These are phyloP conservation scores for Eupithecia inturbata DNA, from an alignment of 2,888 invertebrate species.

Conservation along the genomic window DNA sequence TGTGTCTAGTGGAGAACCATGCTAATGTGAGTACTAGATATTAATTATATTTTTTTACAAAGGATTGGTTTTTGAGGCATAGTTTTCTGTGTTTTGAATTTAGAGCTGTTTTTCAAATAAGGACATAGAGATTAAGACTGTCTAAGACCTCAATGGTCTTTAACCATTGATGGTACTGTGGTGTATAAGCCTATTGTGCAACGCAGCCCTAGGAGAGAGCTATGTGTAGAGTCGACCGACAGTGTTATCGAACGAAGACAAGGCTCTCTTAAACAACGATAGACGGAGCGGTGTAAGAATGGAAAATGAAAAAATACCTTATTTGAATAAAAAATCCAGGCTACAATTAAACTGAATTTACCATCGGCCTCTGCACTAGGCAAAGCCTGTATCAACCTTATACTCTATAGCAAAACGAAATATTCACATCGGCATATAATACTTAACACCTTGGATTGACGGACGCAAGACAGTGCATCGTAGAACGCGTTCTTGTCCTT, in stretches of 20 bases:
- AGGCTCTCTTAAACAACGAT: too few species aligned
- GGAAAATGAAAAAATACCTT: too few species aligned
- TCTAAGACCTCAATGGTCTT: neutral
- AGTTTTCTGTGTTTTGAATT: neutral
- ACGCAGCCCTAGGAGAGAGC: neutral
- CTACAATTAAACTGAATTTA: too few species aligned
- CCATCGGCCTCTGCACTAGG: neutral
- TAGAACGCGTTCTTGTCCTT: neutral
- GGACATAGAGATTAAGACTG: too few species aligned
- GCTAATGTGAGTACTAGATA: slow-evolving; percentile 88
- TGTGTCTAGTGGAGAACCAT: slow-evolving; percentile 96
- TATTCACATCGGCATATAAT: neutral
- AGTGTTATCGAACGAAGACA: too few species aligned
- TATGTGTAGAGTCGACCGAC: neutral
- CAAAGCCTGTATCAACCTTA: neutral
- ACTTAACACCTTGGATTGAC: neutral
- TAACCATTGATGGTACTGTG: neutral
- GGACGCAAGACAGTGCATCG: neutral
- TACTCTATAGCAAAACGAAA: neutral
- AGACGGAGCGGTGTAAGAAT: too few species aligned
- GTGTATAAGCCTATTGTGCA: neutral
- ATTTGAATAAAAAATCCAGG: too few species aligned
- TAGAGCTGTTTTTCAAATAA: neutral
- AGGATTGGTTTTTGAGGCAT: neutral
- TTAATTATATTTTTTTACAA: neutral